Conservation (phyloP, 2,113 vertebrate species). For the Pangasianodon gigas region DNA sequence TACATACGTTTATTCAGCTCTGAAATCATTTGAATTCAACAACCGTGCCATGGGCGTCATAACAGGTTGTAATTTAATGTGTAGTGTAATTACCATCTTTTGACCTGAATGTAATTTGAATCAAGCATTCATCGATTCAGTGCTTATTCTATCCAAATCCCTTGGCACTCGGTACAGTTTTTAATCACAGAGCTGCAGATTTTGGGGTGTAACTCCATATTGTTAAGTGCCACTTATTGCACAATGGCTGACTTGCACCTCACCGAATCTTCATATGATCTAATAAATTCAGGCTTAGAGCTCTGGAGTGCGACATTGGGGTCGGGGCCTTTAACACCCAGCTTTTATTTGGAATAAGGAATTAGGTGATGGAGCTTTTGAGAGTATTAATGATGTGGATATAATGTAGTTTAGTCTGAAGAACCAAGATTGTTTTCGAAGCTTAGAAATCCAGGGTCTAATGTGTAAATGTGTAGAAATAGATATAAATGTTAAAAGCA, state of each 20-base stretch:
- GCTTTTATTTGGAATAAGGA: conserved; percentile 27
- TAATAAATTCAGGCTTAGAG: conserved; percentile 6
- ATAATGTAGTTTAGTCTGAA: no score
- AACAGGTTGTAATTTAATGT: conserved; percentile 30
- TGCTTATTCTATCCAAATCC: conserved; percentile 4
- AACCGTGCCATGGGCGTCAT: neutral
- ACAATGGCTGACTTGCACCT: neutral
- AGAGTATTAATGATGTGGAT: neutral
- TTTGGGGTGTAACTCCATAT: conserved; percentile 2
- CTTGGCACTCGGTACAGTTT: neutral
- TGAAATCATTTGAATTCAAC: conserved; percentile 34
- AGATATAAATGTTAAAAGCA: neutral
- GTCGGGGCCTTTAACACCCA: neutral
- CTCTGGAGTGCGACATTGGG: neutral
- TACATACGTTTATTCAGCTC: conserved; percentile 18
- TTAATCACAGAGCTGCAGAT: conserved; percentile 2
- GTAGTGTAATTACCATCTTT: conserved; percentile 46
- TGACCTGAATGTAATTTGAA: conserved; percentile 34
- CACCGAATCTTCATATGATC: neutral
- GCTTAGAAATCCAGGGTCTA: neutral
- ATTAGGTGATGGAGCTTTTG: neutral
- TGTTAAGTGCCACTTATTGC: conserved; percentile 6
- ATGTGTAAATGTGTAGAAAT: neutral
- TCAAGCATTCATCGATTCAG: conserved; percentile 12
- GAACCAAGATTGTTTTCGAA: neutral